Evolutionary conservation across 2,797 vertebrate genomes (phyloP).

Genomic region (Betta splendens): DNA sequence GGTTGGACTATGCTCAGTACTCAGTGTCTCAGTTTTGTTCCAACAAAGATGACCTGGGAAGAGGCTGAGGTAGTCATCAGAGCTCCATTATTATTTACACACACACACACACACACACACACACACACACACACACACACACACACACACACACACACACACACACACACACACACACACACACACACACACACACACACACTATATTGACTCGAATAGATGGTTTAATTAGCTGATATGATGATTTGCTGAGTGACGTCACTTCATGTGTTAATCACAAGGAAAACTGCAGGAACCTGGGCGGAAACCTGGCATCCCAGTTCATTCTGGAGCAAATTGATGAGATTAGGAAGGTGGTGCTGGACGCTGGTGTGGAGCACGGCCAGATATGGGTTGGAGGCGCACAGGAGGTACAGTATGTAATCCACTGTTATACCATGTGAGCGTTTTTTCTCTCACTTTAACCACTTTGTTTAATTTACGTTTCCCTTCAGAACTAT

Average conservation of each 20-base stretch:
- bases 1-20: neutral
- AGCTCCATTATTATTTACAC: too few relatives aligned
- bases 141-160: too few relatives aligned
- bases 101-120: too few relatives aligned
- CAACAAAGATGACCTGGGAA: neutral
- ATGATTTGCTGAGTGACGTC: too few relatives aligned
- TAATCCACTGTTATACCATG: neutral
- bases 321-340: fast-evolving
- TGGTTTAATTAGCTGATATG: too few relatives aligned
- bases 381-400: conserved; percentile 16
- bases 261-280: too few relatives aligned
- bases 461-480: too few relatives aligned
- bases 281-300: neutral
- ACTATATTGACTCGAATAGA: too few relatives aligned
- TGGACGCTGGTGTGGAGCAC: neutral
- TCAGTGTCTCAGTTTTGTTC: conserved; percentile 9
- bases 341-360: neutral
- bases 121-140: too few relatives aligned
- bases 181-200: too few relatives aligned
- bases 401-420: neutral
- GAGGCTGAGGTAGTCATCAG: neutral
- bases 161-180: too few relatives aligned
- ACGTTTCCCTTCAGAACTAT: neutral
- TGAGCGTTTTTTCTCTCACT: too few relatives aligned
- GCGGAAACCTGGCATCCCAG: neutral